Evolutionary conservation across 2,113 vertebrate species (phyloP).

Genomic region (Notiomystis cincta): DNA sequence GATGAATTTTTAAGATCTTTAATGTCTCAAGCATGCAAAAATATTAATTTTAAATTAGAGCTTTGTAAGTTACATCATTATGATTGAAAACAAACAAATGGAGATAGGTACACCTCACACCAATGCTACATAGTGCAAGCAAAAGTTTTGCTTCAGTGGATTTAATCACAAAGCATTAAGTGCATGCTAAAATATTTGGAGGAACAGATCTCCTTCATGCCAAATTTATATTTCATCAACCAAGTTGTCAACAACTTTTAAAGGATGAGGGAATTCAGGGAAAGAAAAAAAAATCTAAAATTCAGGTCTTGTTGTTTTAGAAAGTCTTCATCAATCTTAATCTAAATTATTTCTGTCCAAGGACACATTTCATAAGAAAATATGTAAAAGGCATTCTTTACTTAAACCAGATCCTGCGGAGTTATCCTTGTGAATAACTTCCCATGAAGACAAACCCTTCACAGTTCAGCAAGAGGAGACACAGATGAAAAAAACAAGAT

Average conservation of each 20-base stretch:
- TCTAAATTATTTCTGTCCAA: neutral
- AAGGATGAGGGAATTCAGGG: neutral
- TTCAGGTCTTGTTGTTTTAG: neutral
- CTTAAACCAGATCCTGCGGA: neutral
- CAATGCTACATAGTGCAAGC: neutral
- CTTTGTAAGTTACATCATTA: neutral
- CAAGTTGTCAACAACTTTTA: neutral
- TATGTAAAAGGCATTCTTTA: neutral
- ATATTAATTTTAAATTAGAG: neutral
- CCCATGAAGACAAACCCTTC: neutral
- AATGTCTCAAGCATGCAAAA: neutral
- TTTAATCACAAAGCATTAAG: neutral
- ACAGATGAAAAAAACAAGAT: neutral
- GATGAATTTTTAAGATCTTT: neutral
- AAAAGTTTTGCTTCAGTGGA: neutral
- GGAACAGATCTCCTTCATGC: neutral
- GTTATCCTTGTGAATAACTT: neutral
- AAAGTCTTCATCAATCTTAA: neutral
- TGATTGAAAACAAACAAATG: neutral
- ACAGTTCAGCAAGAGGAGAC: neutral
- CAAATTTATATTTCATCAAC: neutral
- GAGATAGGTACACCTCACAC: neutral
- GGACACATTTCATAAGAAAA: neutral
- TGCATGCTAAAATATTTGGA: neutral
- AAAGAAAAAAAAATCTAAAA: neutral